Evolutionary conservation across 2,797 vertebrate genomes (phyloP).

Genomic region (Sitta carolinensis): DNA sequence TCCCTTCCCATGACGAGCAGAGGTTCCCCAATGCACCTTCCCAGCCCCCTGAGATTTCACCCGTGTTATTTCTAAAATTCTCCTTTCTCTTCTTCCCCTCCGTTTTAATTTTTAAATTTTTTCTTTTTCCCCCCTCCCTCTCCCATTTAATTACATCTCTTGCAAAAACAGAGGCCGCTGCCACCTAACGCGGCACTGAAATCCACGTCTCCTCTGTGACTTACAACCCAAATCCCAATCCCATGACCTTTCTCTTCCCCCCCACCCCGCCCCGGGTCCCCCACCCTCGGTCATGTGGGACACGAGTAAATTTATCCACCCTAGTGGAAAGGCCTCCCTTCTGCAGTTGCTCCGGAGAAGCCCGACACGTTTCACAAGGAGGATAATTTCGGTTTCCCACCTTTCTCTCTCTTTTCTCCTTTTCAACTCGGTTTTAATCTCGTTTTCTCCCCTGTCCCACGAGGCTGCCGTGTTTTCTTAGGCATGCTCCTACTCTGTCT

Average conservation of each 20-base stretch:
- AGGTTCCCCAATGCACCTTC: not conserved
- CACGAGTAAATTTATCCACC: constrained; percentile 44
- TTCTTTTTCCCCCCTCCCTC: rapidly evolving
- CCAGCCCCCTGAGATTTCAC: not conserved
- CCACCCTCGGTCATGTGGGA: constrained; percentile 46
- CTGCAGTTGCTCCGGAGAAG: not conserved
- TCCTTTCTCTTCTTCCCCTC: rapidly evolving
- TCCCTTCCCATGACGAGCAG: not conserved
- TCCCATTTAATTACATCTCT: not conserved
- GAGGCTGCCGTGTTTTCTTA: not conserved
- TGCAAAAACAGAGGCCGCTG: not conserved
- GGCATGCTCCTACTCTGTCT: not conserved
- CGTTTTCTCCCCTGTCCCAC: not conserved
- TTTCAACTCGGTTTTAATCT: not conserved
- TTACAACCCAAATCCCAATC: constrained; percentile 56
- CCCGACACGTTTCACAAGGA: not conserved
- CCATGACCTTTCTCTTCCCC: constrained; percentile 33
- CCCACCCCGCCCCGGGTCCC: not conserved
- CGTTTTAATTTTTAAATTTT: not conserved
- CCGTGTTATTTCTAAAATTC: not conserved
- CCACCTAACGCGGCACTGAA: constrained; percentile 32
- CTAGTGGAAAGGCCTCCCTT: constrained; percentile 35
- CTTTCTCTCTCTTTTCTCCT: not conserved
- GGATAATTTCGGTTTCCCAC: not conserved
- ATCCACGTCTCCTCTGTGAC: constrained; percentile 35